Base-by-base conservation (phyloP, 2,888 invertebrate genomes). In the Heliconius erato region DNA sequence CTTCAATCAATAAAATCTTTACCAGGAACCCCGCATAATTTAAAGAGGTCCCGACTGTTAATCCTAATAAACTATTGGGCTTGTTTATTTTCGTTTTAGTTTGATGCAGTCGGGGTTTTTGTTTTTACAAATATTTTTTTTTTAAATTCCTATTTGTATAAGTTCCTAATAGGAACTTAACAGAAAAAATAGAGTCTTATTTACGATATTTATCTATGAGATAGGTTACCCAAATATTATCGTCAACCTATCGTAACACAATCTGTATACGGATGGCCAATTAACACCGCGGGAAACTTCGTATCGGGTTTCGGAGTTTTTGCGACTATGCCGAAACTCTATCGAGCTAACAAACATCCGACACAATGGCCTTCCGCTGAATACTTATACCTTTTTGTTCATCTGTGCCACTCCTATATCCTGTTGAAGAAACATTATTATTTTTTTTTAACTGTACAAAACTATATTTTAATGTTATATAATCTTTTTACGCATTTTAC, bases 221-320 rank as follows among this genome's bases (percentile, higher is more conserved):
- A 63, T 26, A 54, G 32, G 32, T 69, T 69, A 49, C 12, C 63
- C 35, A 76, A 63, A 76, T 76, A n/a, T 71, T 79, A 77, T 87
- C 87, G 91, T 89, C 90, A 89, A 90, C 89, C 90, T 91, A 90
- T 81, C 78, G 93, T 92, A 94, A 94, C 93, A 90, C 89, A 90
- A 93, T 87, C 90, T 90, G 86, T 90, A 87, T 89, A 91, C 88
- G 89, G 90, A 90, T 88, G 90, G 89, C 89, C 93, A 94, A 95
- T 95, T 95, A 95, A 91, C 89, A 86, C 84, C 89, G 88, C 91
- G 91, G 93, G 92, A 92, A 94, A 90, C 89, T 89, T 87, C 84
- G 90, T 90, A 89, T 94, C 90, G 88, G 88, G 89, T 94, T 93
- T 91, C 94, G 68, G 87, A 89, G 90, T 92, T 91, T 92, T 92